These are phyloP conservation scores for Nymphalis c-album DNA, from an alignment of 2,888 invertebrate species.

Conservation along the genomic window DNA sequence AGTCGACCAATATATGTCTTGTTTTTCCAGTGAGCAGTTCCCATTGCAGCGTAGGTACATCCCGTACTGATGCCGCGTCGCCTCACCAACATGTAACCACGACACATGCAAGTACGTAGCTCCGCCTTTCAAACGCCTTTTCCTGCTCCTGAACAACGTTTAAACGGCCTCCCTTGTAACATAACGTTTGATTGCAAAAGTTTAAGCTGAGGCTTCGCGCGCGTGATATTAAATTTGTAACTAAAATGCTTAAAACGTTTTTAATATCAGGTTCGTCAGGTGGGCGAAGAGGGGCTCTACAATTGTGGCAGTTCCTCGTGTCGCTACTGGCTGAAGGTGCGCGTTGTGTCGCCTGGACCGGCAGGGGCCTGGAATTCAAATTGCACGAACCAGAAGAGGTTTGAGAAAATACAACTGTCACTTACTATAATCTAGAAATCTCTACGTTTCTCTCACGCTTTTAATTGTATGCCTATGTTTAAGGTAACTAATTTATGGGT, in stretches of 20 bases:
- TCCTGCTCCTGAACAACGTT: too few relatives aligned
- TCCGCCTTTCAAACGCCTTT: not conserved
- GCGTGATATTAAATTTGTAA: too few relatives aligned
- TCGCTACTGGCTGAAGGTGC: slow-evolving; percentile 85
- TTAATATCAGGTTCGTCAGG: slow-evolving; percentile 39
- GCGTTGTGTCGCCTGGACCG: slow-evolving; percentile 96
- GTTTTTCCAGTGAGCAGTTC: slow-evolving; percentile 58
- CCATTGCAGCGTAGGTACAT: slow-evolving; percentile 43
- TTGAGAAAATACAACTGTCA: slow-evolving; percentile 40
- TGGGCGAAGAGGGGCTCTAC: slow-evolving; percentile 89
- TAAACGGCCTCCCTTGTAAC: too few relatives aligned
- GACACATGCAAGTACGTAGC: slow-evolving; percentile 58
- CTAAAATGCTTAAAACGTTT: too few relatives aligned
- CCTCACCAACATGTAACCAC: slow-evolving; percentile 64
- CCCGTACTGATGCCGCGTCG: slow-evolving; percentile 54
- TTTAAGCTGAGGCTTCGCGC: too few relatives aligned
- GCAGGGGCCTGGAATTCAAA: slow-evolving; percentile 96
- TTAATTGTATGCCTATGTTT: too few relatives aligned
- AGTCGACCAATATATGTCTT: not conserved
- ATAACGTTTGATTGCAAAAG: too few relatives aligned
- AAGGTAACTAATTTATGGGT: too few relatives aligned
- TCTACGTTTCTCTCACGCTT: too few relatives aligned
- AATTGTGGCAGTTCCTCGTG: slow-evolving; percentile 98
- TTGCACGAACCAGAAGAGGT: slow-evolving; percentile 97
- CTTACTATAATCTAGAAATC: too few relatives aligned